Conservation (phyloP, 2,113 vertebrate species). For the Thryonomys swinderianus region DNA sequence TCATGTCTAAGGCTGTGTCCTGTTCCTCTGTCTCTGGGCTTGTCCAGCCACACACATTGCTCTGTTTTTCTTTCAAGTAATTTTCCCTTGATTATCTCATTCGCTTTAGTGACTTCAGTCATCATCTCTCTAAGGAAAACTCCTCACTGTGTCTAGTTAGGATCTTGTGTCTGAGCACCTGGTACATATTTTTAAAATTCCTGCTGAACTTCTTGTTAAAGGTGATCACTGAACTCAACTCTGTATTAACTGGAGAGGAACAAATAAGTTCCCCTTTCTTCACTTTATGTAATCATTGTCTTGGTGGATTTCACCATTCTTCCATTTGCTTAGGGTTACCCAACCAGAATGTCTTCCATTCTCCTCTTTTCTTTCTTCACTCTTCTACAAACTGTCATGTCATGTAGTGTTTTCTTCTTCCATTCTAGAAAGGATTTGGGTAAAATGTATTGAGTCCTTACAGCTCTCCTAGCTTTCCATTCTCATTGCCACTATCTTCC, state of each 20-base stretch:
- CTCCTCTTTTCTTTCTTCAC: not conserved
- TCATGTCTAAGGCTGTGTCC: not conserved
- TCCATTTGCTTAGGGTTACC: not conserved
- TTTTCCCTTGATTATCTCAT: not conserved
- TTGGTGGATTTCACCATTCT: not conserved
- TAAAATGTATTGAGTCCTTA: not conserved
- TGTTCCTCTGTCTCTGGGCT: not conserved
- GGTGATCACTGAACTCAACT: not conserved
- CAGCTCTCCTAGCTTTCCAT: not conserved
- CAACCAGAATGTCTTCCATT: not conserved
- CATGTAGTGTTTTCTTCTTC: not conserved
- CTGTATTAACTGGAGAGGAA: not conserved
- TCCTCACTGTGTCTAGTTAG: not conserved
- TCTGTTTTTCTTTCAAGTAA: not conserved
- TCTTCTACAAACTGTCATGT: not conserved
- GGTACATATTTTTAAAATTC: constrained; percentile 1
- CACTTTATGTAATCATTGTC: not conserved
- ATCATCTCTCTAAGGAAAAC: not conserved
- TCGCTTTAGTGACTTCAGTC: not conserved
- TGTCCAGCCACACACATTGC: too few species aligned
- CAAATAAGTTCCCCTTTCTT: not conserved
- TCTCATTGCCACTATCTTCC: not conserved
- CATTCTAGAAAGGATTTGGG: not conserved
- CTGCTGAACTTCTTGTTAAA: not conserved
- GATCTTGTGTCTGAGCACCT: not conserved